Evolutionary conservation across 2,888 invertebrate genomes (phyloP), one percentile per base, ranked within the genome.

Genomic region (Bursaphelenchus okinawaensis): DNA sequence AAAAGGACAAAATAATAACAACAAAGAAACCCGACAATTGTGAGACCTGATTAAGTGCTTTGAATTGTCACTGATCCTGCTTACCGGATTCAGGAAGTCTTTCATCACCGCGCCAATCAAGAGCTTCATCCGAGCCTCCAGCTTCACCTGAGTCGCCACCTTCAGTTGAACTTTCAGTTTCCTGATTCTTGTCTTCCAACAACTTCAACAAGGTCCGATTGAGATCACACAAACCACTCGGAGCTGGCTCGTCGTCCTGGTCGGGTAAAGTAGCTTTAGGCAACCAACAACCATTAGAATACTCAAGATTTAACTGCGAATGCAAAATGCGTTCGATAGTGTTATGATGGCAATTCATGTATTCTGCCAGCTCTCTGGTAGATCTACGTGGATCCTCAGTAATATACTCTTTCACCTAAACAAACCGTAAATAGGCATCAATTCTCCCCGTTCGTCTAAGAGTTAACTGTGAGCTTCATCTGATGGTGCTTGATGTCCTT

Each of bases 271-370:
- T 12, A 40, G 40, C 3, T 4, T 40, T 40, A 1, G 40, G 40
- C 12, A 40, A n/a, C 40, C 40, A 40, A 16, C n/a, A n/a, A 40
- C 40, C 40, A 40, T 6, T 40, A 16, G 12, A 16, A n/a, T 40
- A 40, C 40, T 40, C 40, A 12, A 40, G n/a, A 40, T 40, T 40
- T 12, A 40, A n/a, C 40, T 40, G 40, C 3, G 40, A 40, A 40
- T 40, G 40, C 12, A 40, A n/a, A 4, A 40, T 40, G 16, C 40
- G 40, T n/a, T 40, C 40, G 40, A 40, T 40, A 12, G 40, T 40
- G 40, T 40, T 40, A n/a, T 40, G 40, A 40, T 40, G 40, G 40
- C 40, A 59, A 29, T 59, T 50, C 52, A 50, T 40, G 50, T 59
- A 59, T 22, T 28, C 60, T 12, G 29, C 50, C 50, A 59, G 27